Evolutionary conservation across 2,113 vertebrate species (phyloP), one percentile per base, ranked within the genome.

Genomic region (Hepsetus odoe): DNA sequence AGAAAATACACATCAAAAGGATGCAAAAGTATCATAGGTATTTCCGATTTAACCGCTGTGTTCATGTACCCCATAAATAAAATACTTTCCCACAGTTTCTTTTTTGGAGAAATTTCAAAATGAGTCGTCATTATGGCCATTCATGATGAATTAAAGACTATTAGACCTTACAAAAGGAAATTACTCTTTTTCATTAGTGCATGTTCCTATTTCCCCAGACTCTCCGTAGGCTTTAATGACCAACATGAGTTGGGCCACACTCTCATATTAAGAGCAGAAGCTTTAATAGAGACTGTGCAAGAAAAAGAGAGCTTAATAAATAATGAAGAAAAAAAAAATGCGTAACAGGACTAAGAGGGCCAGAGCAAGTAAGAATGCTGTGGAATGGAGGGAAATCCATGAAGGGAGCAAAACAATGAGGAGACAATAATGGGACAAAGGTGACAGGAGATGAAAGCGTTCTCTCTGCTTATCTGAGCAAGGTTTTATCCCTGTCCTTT

Each of bases 351-450:
- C 8, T 20, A 53, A 30, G 65, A 61, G 44, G 51, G 28, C 33
- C 11, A 26, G 49, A 55, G 42, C 16, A 26, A 85, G 76, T 74
- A 58, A 82, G 86, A 87, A 84, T 86, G 82, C 88, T 85, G 67
- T 85, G 67, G 86, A 88, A 87, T 87, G 85, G 88, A 80, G 78
- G 70, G n/a, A n/a, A 65, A 70, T 1, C 40, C 8, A 16, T 3
- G 16, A 44, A 56, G 49, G 68, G 66, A 16, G 56, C 44, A 64
- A 82, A 74, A 76, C 55, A 84, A 89, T 73, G 87, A 87, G 76
- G 70, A 75, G 68, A 84, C 73, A 87, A 86, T 74, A 82, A 2
- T 74, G 56, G 58, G 64, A 56, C 76, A 80, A 68, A 74, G 16
- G 65, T 65, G 58, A 79, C 42, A 72, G 81, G 81, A 83, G 67